A percentile compares a stretch with the other conserved stretches of the same genome.
phyloP scores from a whole-genome alignment of 2,113 vertebrate genomes.

The Australoheros scitulus region DNA sequence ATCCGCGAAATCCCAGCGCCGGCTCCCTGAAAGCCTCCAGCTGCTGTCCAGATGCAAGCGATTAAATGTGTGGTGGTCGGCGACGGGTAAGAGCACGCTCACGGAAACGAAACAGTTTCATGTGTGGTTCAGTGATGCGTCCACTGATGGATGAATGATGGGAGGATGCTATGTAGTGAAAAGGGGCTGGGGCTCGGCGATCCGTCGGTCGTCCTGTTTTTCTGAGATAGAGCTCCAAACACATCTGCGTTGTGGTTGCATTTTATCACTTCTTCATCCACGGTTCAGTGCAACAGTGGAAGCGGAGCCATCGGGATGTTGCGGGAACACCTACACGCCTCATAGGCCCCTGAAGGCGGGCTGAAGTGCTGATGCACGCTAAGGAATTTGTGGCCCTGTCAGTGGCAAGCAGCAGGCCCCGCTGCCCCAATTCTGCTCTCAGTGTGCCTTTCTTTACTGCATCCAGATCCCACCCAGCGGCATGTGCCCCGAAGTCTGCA shows the following conservation, averaged over 20 bases:
- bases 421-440: conserved; percentile 33
- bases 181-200: conserved; percentile 66
- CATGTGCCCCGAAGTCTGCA: neutral
- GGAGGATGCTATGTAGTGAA: conserved; percentile 71
- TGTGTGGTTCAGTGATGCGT: conserved; percentile 39
- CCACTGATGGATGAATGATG: conserved; percentile 60
- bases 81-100: conserved; percentile 78
- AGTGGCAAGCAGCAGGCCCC: conserved; percentile 65
- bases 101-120: neutral
- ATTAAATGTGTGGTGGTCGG: conserved; percentile 86
- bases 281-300: neutral
- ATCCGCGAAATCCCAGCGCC: conserved; percentile 30
- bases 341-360: conserved; percentile 68
- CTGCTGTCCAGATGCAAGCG: conserved; percentile 79
- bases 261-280: neutral
- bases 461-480: neutral
- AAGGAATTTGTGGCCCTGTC: conserved; percentile 64
- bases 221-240: neutral
- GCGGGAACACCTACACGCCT: conserved; percentile 59
- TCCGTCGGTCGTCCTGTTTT: conserved; percentile 22
- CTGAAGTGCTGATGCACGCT: conserved; percentile 74
- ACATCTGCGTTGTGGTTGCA: neutral
- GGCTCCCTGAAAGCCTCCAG: conserved; percentile 44
- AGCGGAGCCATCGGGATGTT: conserved; percentile 29
- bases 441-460: conserved; percentile 5